A percentile compares a stretch with the other conserved stretches of the same genome.
These are phyloP conservation scores for Pterocles orientalis DNA, from an alignment of 2,113 vertebrate genomes.

Conservation along the genomic window DNA sequence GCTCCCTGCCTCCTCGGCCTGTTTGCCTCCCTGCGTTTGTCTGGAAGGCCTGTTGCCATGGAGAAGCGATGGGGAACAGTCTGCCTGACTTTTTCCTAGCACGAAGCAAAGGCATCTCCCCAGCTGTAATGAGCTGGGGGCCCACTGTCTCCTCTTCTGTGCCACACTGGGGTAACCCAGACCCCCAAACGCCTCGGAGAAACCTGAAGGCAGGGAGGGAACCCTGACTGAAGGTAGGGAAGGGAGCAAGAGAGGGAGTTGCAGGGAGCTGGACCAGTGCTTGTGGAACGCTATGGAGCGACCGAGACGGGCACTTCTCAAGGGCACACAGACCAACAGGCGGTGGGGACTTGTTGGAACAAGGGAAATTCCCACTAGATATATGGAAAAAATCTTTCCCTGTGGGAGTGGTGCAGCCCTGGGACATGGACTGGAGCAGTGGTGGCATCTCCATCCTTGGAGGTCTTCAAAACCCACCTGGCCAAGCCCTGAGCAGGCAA, in stretches of 20 bases:
- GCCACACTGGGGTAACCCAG: neutral
- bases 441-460: neutral
- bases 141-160: neutral
- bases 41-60: conserved; percentile 67
- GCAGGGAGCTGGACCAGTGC: neutral
- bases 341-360: neutral
- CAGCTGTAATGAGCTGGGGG: neutral
- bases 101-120: neutral
- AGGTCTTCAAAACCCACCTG: neutral
- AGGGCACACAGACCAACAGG: neutral
- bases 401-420: neutral
- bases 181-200: neutral
- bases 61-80: conserved; percentile 49
- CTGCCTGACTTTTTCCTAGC: conserved; percentile 24
- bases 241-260: neutral
- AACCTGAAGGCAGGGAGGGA: neutral
- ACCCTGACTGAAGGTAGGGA: neutral
- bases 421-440: fast-evolving
- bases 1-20: neutral
- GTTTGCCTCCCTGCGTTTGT: neutral
- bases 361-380: neutral
- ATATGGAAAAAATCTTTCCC: neutral
- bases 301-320: neutral
- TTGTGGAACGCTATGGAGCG: neutral
- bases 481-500: neutral